Percentiles rank a stretch among this genome's conserved stretches.
These are phyloP conservation scores for Parascotia fuliginaria DNA, from an alignment of 2,888 invertebrate species.

Conservation along the genomic window DNA sequence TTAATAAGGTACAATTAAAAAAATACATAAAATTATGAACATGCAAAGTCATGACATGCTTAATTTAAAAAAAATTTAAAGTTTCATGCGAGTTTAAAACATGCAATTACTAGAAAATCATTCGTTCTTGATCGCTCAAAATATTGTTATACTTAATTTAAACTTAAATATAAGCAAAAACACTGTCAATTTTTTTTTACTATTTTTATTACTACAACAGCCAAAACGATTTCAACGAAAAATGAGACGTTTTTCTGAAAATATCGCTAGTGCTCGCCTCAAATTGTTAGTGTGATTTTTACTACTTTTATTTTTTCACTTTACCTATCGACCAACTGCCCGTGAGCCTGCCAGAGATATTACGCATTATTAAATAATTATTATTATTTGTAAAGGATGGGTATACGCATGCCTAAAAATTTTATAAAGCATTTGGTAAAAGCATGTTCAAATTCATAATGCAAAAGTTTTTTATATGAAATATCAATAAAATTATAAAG, in stretches of 20 bases:
- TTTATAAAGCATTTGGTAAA: conserved; percentile 51
- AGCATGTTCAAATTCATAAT: conserved; percentile 49
- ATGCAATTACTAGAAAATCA: conserved; percentile 44
- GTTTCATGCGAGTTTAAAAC: conserved; percentile 35
- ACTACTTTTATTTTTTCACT: conserved; percentile 42
- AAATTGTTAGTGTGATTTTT: conserved; percentile 43
- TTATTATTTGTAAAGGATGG: conserved; percentile 36
- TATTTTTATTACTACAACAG: conserved; percentile 36
- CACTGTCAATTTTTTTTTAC: too few relatives aligned
- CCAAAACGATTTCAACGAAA: conserved; percentile 38
- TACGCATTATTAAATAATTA: conserved; percentile 27
- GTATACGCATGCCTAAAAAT: conserved; percentile 59
- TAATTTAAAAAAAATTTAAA: conserved; percentile 8
- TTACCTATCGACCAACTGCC: conserved; percentile 72
- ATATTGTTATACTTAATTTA: conserved; percentile 57
- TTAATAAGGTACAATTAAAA: neutral
- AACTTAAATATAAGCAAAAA: conserved; percentile 40
- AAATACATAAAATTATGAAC: neutral
- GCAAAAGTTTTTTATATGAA: conserved; percentile 22
- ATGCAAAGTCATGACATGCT: conserved; percentile 30
- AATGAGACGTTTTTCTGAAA: conserved; percentile 8
- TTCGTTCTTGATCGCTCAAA: conserved; percentile 72
- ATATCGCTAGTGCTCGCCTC: conserved; percentile 28
- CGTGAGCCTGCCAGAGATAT: conserved; percentile 64
- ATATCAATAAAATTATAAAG: conserved; percentile 15